These are phyloP conservation scores for Maniola jurtina DNA, from an alignment of 1,140 invertebrate genomes.

Conservation along the genomic window DNA sequence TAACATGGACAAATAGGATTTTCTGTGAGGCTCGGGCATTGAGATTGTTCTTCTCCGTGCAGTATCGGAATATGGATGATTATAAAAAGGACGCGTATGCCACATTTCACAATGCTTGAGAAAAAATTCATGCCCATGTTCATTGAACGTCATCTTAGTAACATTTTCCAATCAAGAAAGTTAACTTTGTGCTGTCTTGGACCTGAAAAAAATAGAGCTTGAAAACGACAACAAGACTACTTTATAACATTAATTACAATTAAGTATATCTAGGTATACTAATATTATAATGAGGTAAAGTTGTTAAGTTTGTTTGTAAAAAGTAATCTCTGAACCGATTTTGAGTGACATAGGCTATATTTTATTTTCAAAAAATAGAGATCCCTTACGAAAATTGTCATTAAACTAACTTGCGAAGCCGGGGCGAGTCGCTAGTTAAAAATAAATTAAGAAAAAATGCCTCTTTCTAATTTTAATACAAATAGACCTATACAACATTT, in stretches of 20 bases:
- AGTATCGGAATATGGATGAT: slow-evolving; percentile 71
- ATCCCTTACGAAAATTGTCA: too few species aligned
- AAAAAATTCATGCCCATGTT: slow-evolving; percentile 65
- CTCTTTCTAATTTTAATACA: not conserved
- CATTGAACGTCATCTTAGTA: slow-evolving; percentile 68
- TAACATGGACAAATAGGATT: slow-evolving; percentile 92
- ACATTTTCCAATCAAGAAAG: slow-evolving; percentile 57
- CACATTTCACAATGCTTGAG: slow-evolving; percentile 59
- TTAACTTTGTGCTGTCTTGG: slow-evolving; percentile 22
- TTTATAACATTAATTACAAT: too few species aligned
- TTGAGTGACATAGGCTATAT: too few species aligned
- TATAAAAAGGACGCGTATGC: slow-evolving; percentile 64
- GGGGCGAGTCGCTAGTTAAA: too few species aligned
- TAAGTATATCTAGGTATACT: too few species aligned
- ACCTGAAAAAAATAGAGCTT: slow-evolving; percentile 32
- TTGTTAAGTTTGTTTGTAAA: too few species aligned
- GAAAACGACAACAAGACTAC: too few species aligned
- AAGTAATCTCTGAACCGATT: too few species aligned
- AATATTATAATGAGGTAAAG: too few species aligned
- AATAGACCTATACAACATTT: not conserved
- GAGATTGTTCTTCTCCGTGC: slow-evolving; percentile 75
- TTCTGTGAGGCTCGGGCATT: slow-evolving; percentile 85
- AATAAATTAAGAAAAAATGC: not conserved
- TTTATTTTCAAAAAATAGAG: too few species aligned
- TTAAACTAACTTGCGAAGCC: too few species aligned